These are phyloP conservation scores for Erpobdella octoculata DNA, from an alignment of 2,888 invertebrate genomes.

Conservation along the genomic window DNA sequence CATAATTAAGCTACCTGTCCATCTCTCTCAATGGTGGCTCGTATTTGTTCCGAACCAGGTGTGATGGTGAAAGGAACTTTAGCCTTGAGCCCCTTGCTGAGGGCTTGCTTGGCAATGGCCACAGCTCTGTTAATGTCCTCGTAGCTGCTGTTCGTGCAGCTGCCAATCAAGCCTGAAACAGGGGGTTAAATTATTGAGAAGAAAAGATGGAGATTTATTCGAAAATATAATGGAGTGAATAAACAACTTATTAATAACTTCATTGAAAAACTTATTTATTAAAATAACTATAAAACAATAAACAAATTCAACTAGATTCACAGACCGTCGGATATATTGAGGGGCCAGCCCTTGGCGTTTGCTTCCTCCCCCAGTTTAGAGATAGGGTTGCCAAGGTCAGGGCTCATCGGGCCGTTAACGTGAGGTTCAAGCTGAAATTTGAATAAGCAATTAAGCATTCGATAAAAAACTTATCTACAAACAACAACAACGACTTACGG, in stretches of 20 bases:
- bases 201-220: background rate
- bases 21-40: slow-evolving; percentile 96
- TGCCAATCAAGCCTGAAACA: slow-evolving; percentile 78
- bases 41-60: slow-evolving; percentile 94
- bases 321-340: slow-evolving; percentile 71
- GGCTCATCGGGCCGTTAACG: slow-evolving; percentile 98
- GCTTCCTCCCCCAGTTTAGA: slow-evolving; percentile 78
- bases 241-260: too few species aligned
- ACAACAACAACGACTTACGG: too few species aligned
- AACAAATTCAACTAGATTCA: background rate
- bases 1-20: slow-evolving; percentile 55
- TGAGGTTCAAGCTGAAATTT: slow-evolving; percentile 72
- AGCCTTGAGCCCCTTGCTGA: slow-evolving; percentile 82
- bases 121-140: slow-evolving; percentile 98
- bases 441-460: background rate
- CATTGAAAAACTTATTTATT: too few species aligned
- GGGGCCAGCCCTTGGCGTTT: slow-evolving; percentile 83
- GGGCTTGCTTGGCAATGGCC: slow-evolving; percentile 82
- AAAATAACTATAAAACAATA: too few species aligned
- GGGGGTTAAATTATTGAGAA: background rate
- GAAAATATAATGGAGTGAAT: too few species aligned
- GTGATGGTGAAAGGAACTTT: slow-evolving; percentile 95
- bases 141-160: slow-evolving; percentile 97
- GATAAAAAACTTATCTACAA: too few species aligned
- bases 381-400: slow-evolving; percentile 92